Percentiles rank a stretch among this genome's conserved stretches.
phyloP scores from a whole-genome alignment of 1,140 invertebrate species.

The Calosoma granatense region DNA sequence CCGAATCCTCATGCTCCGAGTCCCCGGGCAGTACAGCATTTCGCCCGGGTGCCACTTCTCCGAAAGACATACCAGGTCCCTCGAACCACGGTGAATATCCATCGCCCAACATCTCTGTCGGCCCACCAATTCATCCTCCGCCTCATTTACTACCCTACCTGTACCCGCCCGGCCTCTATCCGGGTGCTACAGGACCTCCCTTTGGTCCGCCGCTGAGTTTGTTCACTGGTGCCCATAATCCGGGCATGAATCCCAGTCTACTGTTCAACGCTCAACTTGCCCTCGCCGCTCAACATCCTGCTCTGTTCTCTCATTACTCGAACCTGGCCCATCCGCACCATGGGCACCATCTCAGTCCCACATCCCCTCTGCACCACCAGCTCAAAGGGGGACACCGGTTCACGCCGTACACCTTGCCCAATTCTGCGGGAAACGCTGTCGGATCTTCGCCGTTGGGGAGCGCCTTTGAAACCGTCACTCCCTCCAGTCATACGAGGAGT shows the following conservation, averaged over 20 bases:
- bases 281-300: slow-evolving; percentile 69
- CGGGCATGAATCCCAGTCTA: slow-evolving; percentile 58
- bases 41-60: slow-evolving; percentile 42
- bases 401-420: slow-evolving; percentile 71
- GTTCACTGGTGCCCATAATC: slow-evolving; percentile 41
- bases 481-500: slow-evolving; percentile 50
- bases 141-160: slow-evolving; percentile 75
- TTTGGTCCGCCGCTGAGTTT: slow-evolving; percentile 56
- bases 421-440: slow-evolving; percentile 27
- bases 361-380: slow-evolving; percentile 40
- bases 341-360: slow-evolving; percentile 36
- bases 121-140: slow-evolving; percentile 77
- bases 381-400: slow-evolving; percentile 57
- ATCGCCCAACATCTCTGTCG: slow-evolving; percentile 75
- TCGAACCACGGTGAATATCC: slow-evolving; percentile 54
- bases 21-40: slow-evolving; percentile 45
- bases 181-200: slow-evolving; percentile 46
- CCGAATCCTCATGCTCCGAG: slow-evolving; percentile 55
- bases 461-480: slow-evolving; percentile 77
- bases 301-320: slow-evolving; percentile 57
- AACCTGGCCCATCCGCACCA: slow-evolving; percentile 42
- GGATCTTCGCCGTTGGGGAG: slow-evolving; percentile 53
- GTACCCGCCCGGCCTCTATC: slow-evolving; percentile 77
- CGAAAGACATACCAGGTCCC: slow-evolving; percentile 40
- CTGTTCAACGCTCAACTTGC: slow-evolving; percentile 74